Conservation (phyloP, 1,140 invertebrate species). For the Hermetia illucens region DNA sequence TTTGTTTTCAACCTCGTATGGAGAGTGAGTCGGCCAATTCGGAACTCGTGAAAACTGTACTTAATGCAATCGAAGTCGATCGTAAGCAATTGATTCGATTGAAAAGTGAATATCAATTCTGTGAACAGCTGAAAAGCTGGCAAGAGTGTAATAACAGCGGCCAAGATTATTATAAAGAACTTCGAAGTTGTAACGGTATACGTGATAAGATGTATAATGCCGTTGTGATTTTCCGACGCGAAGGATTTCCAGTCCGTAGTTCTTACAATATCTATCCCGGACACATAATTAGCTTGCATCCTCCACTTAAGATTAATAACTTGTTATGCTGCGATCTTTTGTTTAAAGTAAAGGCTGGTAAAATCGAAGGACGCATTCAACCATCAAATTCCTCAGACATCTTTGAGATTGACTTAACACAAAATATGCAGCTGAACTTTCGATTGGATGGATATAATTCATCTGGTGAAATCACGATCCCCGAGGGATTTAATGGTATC, state of each 20-base stretch:
- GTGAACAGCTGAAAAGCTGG: slow-evolving; percentile 15
- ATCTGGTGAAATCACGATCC: slow-evolving; percentile 43
- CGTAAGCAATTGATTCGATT: too few species aligned
- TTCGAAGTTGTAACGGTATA: slow-evolving; percentile 16
- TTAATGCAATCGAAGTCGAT: too few species aligned
- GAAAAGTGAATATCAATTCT: slow-evolving; percentile 5
- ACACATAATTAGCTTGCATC: slow-evolving; percentile 70
- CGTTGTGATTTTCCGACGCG: slow-evolving; percentile 49
- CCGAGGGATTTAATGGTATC: slow-evolving; percentile 32
- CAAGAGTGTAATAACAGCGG: slow-evolving; percentile 10
- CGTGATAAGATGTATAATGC: slow-evolving; percentile 18
- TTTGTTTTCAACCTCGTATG: slow-evolving; percentile 1
- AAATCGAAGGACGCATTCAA: slow-evolving; percentile 41
- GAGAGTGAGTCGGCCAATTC: too few species aligned
- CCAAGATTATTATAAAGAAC: slow-evolving; percentile 11
- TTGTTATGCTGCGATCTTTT: slow-evolving; percentile 58
- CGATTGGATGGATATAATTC: slow-evolving; percentile 70
- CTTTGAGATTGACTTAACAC: slow-evolving; percentile 50
- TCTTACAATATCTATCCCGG: slow-evolving; percentile 44
- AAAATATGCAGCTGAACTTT: slow-evolving; percentile 55
- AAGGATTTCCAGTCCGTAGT: slow-evolving; percentile 62
- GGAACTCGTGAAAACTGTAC: too few species aligned
- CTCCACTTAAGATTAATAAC: slow-evolving; percentile 69
- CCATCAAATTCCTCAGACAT: slow-evolving; percentile 31
- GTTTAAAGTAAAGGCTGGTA: slow-evolving; percentile 38